Evolutionary conservation across 2,888 invertebrate species (phyloP).

Genomic region (Apamea monoglypha): DNA sequence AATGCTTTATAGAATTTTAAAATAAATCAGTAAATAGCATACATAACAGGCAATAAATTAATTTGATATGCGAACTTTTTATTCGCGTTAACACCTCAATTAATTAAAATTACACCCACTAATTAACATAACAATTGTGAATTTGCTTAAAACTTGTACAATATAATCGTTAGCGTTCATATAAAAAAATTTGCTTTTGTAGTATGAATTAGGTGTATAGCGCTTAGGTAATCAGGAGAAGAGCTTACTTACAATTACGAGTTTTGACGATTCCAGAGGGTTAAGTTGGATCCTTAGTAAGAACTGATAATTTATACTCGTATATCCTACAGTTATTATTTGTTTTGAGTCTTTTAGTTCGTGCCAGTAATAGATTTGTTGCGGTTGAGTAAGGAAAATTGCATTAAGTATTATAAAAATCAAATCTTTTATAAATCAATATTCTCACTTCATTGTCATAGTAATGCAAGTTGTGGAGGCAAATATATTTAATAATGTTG

Average conservation of each 20-base stretch:
- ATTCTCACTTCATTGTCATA: not conserved
- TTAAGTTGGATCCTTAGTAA: not conserved
- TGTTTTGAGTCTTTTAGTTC: not conserved
- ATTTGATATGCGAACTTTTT: conserved; percentile 41
- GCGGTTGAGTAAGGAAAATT: not conserved
- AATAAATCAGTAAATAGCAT: not conserved
- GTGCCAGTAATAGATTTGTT: not conserved
- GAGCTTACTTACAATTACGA: not conserved
- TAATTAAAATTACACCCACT: conserved; percentile 41
- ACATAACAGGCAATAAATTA: conserved; percentile 9
- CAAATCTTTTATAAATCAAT: not conserved
- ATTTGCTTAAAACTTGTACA: conserved; percentile 43
- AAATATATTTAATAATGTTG: not conserved
- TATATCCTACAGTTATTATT: not conserved
- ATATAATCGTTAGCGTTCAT: conserved; percentile 10
- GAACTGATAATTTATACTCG: too few relatives aligned
- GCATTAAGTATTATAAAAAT: too few relatives aligned
- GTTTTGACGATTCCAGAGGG: not conserved
- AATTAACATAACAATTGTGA: conserved; percentile 31
- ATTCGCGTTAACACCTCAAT: conserved; percentile 40
- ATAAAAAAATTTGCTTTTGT: not conserved
- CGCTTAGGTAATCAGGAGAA: not conserved
- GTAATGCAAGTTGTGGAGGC: not conserved
- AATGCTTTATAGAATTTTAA: not conserved
- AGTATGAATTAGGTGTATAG: conserved; percentile 44